Base-by-base conservation (phyloP, 2,888 invertebrate genomes). In the Noctuana brunneofusca region DNA sequence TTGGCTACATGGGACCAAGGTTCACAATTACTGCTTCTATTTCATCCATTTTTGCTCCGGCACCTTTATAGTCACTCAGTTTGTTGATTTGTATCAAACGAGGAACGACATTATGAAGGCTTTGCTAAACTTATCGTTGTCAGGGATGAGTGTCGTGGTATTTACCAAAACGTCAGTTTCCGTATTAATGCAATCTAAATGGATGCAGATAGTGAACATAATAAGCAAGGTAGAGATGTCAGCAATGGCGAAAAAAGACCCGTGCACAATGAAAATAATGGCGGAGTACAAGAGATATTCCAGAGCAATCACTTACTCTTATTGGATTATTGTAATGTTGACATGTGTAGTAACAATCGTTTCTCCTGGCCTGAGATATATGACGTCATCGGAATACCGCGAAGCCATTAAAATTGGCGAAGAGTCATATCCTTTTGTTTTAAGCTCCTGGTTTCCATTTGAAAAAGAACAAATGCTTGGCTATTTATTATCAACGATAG, bases 381-480 rank as follows among this genome's bases (percentile, higher is more conserved):
- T 73, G 0, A 72, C 78, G 1, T 70, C 78, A 1, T 69, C 69
- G 11, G 67, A 63, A 3, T 84, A 82, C 62, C 73, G 79, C 0
- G 68, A 77, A n/a, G 69, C 75, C 11, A 70, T 86, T 27, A 64
- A 52, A 9, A 68, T 69, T n/a, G 83, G 78, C 0, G 65, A 66
- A 2, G 80, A 83, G 38, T 74, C 81, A 0, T 74, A 79, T 24
- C 85, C 86, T 0, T 81, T 81, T 64, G 82, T 88, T 48, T 49
- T 87, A 30, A 74, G 69, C 66, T 81, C 83, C 1, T 88, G 88
- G 88, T 83, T 84, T 63, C 88, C 89, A 0, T 86, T 87, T 64
- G 76, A 88, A 66, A 77, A 78, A 35, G 76, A 69, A 0, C 75
- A 74, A 59, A 75, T 79, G 71, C 81, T 85, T 0, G 88, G 85